phyloP scores from a whole-genome alignment of 2,888 invertebrate genomes.

The Mactromeris polynyma region DNA sequence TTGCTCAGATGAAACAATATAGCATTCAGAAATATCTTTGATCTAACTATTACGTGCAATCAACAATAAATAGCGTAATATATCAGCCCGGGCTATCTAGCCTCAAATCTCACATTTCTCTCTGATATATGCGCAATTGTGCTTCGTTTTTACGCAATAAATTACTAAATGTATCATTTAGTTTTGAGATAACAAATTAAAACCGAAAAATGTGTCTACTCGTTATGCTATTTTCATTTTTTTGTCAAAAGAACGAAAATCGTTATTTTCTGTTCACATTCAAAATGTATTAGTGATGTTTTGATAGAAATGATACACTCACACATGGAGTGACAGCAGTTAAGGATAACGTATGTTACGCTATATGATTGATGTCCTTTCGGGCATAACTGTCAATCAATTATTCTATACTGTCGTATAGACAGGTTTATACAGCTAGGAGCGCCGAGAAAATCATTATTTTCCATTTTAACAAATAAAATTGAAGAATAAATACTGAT shows the following conservation, averaged over 20 bases:
- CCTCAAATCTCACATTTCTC: conserved; percentile 34
- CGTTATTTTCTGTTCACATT: background rate
- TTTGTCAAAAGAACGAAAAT: conserved; percentile 14
- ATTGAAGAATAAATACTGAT: conserved; percentile 17
- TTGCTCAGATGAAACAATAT: conserved; percentile 59
- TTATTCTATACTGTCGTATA: conserved; percentile 16
- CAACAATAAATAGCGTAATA: conserved; percentile 47
- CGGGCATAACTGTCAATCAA: conserved; percentile 58
- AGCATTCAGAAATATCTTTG: conserved; percentile 46
- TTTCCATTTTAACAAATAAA: conserved; percentile 33
- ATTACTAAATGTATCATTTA: conserved; percentile 41
- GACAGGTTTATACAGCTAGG: conserved; percentile 18
- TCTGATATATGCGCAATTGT: conserved; percentile 36
- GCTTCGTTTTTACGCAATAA: conserved; percentile 26
- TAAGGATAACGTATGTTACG: conserved; percentile 21
- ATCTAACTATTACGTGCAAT: conserved; percentile 54
- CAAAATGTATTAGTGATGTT: conserved; percentile 4
- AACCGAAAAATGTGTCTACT: conserved; percentile 18
- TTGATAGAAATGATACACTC: background rate
- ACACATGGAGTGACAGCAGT: conserved; percentile 13
- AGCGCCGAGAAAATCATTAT: conserved; percentile 2
- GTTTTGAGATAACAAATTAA: conserved; percentile 33
- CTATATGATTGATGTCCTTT: conserved; percentile 51
- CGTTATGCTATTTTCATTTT: background rate
- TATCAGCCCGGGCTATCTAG: conserved; percentile 46